Conservation (phyloP, 2,113 vertebrate genomes). For the Cricetomys ansorgei region DNA sequence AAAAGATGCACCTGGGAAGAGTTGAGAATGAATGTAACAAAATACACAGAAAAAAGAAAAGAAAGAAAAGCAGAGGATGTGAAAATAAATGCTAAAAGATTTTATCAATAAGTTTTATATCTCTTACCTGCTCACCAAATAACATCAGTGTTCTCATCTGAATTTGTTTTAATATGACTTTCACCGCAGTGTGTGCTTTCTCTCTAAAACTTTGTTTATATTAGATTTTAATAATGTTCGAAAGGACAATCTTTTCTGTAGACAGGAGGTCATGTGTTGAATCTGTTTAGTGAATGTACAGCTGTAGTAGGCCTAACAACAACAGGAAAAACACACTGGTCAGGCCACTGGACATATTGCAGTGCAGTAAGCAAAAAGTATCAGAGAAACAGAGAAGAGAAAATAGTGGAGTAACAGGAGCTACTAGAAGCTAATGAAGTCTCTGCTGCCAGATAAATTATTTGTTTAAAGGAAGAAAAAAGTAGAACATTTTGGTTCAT, state of each 20-base stretch:
- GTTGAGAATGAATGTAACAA: background rate
- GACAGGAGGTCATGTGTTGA: background rate
- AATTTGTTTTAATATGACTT: background rate
- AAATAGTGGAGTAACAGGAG: background rate
- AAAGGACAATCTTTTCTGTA: background rate
- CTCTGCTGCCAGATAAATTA: background rate
- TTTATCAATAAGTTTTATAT: background rate
- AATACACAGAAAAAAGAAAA: too few species aligned
- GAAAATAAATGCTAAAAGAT: background rate
- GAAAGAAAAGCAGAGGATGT: background rate
- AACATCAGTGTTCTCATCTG: background rate
- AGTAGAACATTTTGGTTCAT: too few species aligned
- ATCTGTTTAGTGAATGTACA: background rate
- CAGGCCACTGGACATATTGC: background rate
- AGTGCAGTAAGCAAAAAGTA: background rate
- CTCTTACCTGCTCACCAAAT: background rate
- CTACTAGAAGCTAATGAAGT: background rate
- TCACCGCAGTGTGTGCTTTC: background rate
- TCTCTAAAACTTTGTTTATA: background rate
- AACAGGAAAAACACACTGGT: fast-evolving
- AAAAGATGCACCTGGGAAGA: background rate
- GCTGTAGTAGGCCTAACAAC: background rate
- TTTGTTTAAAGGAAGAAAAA: background rate
- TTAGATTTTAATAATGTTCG: background rate
- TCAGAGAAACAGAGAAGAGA: background rate